phyloP scores from a whole-genome alignment of 2,113 vertebrate species.

The Eptesicus fuscus region DNA sequence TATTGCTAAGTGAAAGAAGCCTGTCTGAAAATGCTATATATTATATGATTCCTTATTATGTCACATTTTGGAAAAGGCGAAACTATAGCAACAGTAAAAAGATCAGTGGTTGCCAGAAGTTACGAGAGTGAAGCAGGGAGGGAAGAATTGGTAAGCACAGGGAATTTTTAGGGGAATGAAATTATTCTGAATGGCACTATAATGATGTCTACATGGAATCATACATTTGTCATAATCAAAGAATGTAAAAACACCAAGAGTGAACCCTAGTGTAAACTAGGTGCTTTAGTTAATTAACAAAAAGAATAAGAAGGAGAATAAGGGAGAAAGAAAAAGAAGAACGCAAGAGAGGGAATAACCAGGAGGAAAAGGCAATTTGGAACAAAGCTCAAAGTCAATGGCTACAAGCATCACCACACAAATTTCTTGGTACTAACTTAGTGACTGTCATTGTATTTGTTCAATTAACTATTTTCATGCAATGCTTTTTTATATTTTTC shows the following conservation, averaged over 20 bases:
- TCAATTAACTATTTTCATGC: background rate
- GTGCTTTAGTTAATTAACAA: background rate
- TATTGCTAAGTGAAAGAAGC: background rate
- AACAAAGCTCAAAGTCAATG: background rate
- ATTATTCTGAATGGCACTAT: background rate
- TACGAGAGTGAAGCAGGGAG: fast-evolving
- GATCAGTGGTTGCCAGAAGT: background rate
- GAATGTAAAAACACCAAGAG: background rate
- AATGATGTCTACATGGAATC: background rate
- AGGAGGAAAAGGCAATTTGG: background rate
- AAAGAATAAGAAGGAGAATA: background rate
- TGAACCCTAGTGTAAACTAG: background rate
- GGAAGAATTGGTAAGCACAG: background rate
- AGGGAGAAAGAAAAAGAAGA: background rate
- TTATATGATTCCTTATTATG: background rate
- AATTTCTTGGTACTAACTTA: background rate
- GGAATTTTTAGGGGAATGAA: background rate
- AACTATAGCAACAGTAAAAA: background rate
- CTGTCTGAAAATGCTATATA: background rate
- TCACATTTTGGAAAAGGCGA: background rate
- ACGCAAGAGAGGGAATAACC: background rate
- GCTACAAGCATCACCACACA: background rate
- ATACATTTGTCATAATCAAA: background rate
- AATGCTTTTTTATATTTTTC: background rate
- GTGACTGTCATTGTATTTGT: background rate